A percentile compares a stretch with the other conserved stretches of the same genome.
Evolutionary conservation across 2,888 invertebrate species (phyloP).

Genomic region (Polydrusus tereticollis): DNA sequence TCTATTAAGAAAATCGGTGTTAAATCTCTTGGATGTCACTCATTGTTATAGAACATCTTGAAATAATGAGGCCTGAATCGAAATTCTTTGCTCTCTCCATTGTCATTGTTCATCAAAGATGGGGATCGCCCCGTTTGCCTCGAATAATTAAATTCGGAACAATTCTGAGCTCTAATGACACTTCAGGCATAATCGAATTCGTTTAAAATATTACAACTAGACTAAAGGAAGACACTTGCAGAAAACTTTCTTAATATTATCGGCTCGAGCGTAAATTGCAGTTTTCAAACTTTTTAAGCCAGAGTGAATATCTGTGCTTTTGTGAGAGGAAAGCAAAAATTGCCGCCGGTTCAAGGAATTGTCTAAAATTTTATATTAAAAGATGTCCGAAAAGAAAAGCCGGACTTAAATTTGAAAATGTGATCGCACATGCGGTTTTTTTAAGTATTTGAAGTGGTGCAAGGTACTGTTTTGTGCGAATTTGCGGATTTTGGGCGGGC

Average conservation of each 20-base stretch:
- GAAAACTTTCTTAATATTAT: slow-evolving; percentile 8
- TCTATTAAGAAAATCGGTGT: slow-evolving; percentile 38
- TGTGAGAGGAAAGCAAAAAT: no score
- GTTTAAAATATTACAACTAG: slow-evolving; percentile 21
- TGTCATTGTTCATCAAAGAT: slow-evolving; percentile 42
- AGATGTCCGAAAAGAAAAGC: no score
- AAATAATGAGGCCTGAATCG: slow-evolving; percentile 44
- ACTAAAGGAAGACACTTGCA: not conserved
- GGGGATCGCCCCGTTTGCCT: slow-evolving; percentile 19
- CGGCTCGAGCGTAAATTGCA: not conserved
- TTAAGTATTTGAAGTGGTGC: no score
- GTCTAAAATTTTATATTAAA: no score
- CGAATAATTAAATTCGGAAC: slow-evolving; percentile 48
- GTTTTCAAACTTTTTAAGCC: no score
- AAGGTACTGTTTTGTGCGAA: no score
- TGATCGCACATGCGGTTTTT: no score
- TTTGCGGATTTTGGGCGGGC: no score
- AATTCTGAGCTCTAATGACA: slow-evolving; percentile 42
- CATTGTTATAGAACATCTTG: slow-evolving; percentile 40
- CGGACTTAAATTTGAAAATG: no score
- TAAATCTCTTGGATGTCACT: slow-evolving; percentile 44
- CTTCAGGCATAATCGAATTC: slow-evolving; percentile 45
- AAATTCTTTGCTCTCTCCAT: slow-evolving; percentile 43
- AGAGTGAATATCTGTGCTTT: no score
- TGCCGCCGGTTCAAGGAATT: no score